Percentiles rank a stretch among this genome's conserved stretches.
Conservation (phyloP, 2,113 vertebrate species). For the Seriola rivoliana region DNA sequence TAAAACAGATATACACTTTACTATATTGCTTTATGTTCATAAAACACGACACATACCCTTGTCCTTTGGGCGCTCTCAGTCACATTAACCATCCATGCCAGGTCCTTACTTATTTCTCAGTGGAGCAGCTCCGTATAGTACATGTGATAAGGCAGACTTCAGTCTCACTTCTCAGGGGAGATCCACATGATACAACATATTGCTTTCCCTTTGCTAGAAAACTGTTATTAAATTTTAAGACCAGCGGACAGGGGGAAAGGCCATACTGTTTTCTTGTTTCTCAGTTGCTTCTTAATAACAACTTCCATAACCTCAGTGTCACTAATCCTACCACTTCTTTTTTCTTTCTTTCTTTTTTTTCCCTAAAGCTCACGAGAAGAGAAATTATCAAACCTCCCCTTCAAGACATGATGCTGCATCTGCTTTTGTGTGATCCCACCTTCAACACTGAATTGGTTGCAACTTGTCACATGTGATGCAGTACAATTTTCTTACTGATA, state of each 20-base stretch:
- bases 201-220: slow-evolving; percentile 42
- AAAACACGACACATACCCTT: slow-evolving; percentile 8
- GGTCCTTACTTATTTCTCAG: slow-evolving; percentile 24
- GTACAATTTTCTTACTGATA: slow-evolving; percentile 46
- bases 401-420: slow-evolving; percentile 4
- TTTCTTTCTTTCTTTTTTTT: not conserved
- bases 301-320: not conserved
- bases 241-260: not conserved
- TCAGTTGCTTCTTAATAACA: not conserved
- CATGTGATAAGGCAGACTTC: slow-evolving; percentile 25
- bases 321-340: not conserved
- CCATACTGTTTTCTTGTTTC: not conserved
- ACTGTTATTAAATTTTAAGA: slow-evolving; percentile 36
- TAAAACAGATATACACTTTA: not conserved
- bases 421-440: not conserved
- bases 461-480: slow-evolving; percentile 30
- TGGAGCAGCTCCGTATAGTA: slow-evolving; percentile 15
- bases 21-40: slow-evolving; percentile 5
- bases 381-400: slow-evolving; percentile 20
- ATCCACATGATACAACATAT: slow-evolving; percentile 30
- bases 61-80: slow-evolving; percentile 28
- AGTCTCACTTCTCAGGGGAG: slow-evolving; percentile 2
- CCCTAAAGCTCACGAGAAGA: slow-evolving; percentile 44
- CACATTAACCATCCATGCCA: slow-evolving; percentile 29
- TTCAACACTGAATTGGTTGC: slow-evolving; percentile 1